Base-by-base conservation (phyloP, 2,888 invertebrate genomes). In the Dermolepida albohirtum region DNA sequence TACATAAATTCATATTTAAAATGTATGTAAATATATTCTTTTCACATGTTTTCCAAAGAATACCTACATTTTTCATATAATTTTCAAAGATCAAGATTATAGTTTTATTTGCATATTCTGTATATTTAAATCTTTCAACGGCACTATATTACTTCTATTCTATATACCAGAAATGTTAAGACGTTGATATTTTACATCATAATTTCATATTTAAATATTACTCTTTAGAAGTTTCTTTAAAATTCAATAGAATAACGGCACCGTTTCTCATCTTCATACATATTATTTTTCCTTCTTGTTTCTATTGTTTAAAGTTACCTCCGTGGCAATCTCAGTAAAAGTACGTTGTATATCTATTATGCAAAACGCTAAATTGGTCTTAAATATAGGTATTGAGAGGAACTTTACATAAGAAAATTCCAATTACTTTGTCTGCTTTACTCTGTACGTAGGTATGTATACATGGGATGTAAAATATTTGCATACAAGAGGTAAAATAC, bases 1-100 rank as follows among this genome's bases (percentile, higher is more conserved):
- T 59, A 67, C 63, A 67, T 67, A 52, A 63, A 52, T 52, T 67
- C 52, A 62, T 50, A 50, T 62, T 63, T 67, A 43, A 63, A 67
- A 67, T 67, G 62, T 34, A 34, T 34, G 34, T 51, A 67, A 63
- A 67, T 67, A 44, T 62, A 67, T 62, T 67, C 67, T 51, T 67
- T 63, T 67, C 62, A 55, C 55, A 41, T 43, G 12, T 55, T 41
- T 55, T 55, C 55, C n/a, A 12, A 22, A 27, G 55, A 55, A 55
- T 55, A 55, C 17, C 44, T 41, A 41, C 27, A 44, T 57, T 57
- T 57, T 43, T 57, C 27, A 43, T 5, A 14, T 44, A 34, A 44
- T 57, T 43, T 43, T 57, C 12, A 27, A 29, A 57, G 57, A 43
- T 57, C n/a, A 43, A 43, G 54, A 40, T 39, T 39, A n/a, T 10